Percentiles rank a stretch among this genome's conserved stretches.
Evolutionary conservation across 2,797 vertebrate species (phyloP).

Genomic region (Notolepis coatsorum): DNA sequence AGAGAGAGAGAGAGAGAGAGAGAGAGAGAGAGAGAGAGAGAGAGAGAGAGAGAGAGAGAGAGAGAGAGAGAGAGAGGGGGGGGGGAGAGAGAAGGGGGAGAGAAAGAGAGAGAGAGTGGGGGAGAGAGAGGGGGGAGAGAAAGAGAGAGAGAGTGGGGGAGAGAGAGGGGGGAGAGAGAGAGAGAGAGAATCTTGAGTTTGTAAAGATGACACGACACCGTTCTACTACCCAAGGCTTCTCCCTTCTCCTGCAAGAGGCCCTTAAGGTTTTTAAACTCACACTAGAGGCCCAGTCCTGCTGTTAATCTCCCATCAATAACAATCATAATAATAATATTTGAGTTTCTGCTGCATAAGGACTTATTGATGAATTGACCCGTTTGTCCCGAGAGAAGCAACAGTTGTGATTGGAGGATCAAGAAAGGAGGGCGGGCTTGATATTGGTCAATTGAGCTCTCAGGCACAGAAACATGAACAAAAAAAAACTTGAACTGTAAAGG

Average conservation of each 20-base stretch:
- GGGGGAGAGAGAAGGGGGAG: too few relatives aligned
- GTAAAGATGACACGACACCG: not conserved
- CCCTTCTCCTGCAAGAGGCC: not conserved
- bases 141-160: not conserved
- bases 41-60: not conserved
- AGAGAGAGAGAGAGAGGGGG: constrained; percentile 1
- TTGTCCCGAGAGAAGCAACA: too few relatives aligned
- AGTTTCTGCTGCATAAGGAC: not conserved
- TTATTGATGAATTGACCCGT: not conserved
- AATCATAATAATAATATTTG: not conserved
- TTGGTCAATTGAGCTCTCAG: too few relatives aligned
- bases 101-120: not conserved
- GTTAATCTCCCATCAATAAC: not conserved
- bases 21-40: not conserved
- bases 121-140: not conserved
- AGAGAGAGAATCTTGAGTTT: not conserved
- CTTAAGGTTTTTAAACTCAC: not conserved
- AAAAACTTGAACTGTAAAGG: not conserved
- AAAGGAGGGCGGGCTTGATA: too few relatives aligned
- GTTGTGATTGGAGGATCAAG: too few relatives aligned
- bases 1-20: not conserved
- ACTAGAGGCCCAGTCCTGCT: not conserved
- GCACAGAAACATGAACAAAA: not conserved
- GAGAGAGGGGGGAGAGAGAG: not conserved
- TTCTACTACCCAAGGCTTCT: not conserved